A percentile compares a stretch with the other conserved stretches of the same genome.
Conservation (phyloP, 1,140 invertebrate species). For the Bombus balteatus region DNA sequence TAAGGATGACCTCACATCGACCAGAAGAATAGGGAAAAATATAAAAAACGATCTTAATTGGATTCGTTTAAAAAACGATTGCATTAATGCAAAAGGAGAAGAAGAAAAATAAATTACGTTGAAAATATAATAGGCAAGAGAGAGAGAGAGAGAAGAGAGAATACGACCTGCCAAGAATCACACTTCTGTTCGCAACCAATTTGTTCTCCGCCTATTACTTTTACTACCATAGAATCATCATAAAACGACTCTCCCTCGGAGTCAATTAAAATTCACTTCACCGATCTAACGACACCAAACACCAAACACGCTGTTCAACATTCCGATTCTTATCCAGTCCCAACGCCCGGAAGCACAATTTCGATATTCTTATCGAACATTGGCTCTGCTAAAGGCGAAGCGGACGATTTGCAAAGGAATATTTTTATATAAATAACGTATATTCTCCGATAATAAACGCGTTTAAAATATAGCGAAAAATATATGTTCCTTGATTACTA, state of each 20-base stretch:
- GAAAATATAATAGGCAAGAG: not conserved
- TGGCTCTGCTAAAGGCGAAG: too few species aligned
- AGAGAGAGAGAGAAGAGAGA: not conserved
- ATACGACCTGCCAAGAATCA: not conserved
- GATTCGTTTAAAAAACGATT: not conserved
- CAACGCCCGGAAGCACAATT: not conserved
- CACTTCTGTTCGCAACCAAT: not conserved
- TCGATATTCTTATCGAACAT: not conserved
- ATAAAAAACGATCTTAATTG: not conserved
- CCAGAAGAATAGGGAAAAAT: not conserved
- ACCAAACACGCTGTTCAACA: not conserved
- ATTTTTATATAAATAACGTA: too few species aligned
- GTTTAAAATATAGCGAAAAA: too few species aligned
- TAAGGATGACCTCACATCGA: not conserved
- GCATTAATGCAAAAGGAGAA: not conserved
- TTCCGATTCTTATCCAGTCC: too few species aligned
- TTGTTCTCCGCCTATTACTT: conserved; percentile 17
- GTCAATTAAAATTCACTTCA: conserved; percentile 27
- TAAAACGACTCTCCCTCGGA: conserved; percentile 1
- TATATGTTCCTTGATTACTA: too few species aligned
- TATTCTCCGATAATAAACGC: too few species aligned
- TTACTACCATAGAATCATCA: conserved; percentile 5
- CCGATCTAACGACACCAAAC: not conserved
- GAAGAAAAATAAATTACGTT: not conserved
- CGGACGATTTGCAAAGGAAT: too few species aligned